Evolutionary conservation across 2,113 vertebrate genomes (phyloP), one percentile per base, ranked within the genome.

Genomic region (Solea senegalensis): DNA sequence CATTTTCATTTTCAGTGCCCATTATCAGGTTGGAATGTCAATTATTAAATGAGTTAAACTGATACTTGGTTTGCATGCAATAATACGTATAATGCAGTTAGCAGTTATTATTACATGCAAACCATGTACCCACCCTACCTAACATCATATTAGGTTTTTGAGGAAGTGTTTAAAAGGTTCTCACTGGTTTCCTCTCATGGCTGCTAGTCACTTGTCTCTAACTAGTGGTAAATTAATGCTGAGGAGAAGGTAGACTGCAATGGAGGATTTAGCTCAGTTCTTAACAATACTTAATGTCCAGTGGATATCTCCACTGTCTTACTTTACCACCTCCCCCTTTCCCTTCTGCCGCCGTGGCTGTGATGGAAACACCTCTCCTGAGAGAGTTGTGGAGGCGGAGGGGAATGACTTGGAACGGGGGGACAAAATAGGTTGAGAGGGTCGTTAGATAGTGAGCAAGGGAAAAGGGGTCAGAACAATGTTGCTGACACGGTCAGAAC

Each of bases 201-300:
- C 50, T 57, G 16, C 65, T 48, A 12, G 69, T 60, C 78, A 76
- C 59, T 46, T 52, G 60, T 72, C 74, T 81, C 53, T n/a, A 13
- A 57, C 74, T 70, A 48, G 68, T 71, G 83, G 77, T 88, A 92
- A 88, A 90, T 93, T 86, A 89, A 80, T 63, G 79, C 72, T 75
- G 71, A 82, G 72, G 64, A 81, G 67, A 76, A 83, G 72, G 83
- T 85, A 74, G 74, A 77, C 75, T 39, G 81, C 88, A 86, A 83
- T 84, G 64, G 74, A 90, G 68, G 82, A 88, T 90, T 91, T 91
- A 90, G 86, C 82, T 87, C 70, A 67, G 83, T 69, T 89, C 71
- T 85, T 88, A 72, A 72, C 81, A 88, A 67, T 83, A 91, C 86
- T 92, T 87, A 90, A 79, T 82, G 78, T 70, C 83, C 84, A 83